Evolutionary conservation across 2,113 vertebrate genomes (phyloP), one percentile per base, ranked within the genome.

Genomic region (Vicugna pacos): DNA sequence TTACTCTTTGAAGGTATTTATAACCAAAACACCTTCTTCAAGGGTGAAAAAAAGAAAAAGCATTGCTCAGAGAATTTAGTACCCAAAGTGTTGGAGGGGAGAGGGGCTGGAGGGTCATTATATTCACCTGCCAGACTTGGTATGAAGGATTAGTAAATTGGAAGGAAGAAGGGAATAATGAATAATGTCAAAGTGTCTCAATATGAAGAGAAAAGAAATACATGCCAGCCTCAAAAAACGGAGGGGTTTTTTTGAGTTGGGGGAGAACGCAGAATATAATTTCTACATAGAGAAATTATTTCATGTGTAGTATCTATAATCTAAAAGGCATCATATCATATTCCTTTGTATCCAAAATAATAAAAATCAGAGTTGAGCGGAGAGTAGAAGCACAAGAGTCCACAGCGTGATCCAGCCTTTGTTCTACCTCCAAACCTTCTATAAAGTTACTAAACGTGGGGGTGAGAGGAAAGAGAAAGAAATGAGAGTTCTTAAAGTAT

Each of bases 11-110:
- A 96, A 91, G 67, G 54, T 91, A 73, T 82, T 91, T 94, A 67
- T 86, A 94, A 89, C 72, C 22, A 89, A 94, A 97, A 96, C 56
- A 91, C 52, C 58, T 91, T 48, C 60, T 80, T 64, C 15, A 42
- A 75, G 5, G 22, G 6, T 3, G 38, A 52, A 4, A 11, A 2
- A 28, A 89, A 96, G 32, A 26, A 72, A 93, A 70, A 42, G 4
- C 80, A 84, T 64, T 76, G 50, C 24, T 85, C 30, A 50, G 65
- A 65, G n/a, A 84, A 64, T 65, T 76, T 80, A 80, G 76, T 76
- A 64, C 69, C 46, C 70, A 64, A 56, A 93, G 5, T 72, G 22
- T 17, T 52, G 67, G 42, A 64, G 20, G 5, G 3, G 19, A 48
- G 14, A n/a, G 3, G 5, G 2, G 0, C 2, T 76, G 46, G n/a